phyloP scores from a whole-genome alignment of 35 echinoderm and acorn worm species.

The Nesometra sesokonis region DNA sequence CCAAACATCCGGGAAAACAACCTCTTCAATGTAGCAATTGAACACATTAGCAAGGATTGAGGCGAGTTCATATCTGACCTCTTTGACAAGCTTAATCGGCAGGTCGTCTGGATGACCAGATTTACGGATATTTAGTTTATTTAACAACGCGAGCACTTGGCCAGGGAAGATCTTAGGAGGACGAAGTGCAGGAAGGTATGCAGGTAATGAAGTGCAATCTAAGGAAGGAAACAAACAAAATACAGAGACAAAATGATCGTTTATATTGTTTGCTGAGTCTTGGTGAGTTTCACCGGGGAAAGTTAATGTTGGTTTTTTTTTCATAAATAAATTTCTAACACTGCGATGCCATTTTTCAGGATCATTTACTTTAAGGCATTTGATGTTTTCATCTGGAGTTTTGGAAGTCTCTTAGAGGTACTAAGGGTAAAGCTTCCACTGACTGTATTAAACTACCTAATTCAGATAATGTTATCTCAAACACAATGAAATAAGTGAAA shows the following conservation, averaged over 20 bases:
- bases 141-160: not conserved
- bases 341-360: not conserved
- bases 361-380: not conserved
- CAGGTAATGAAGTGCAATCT: not conserved
- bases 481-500: too few species aligned
- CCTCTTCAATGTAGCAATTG: not conserved
- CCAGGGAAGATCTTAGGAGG: conserved; percentile 11
- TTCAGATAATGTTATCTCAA: too few species aligned
- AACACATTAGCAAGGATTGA: not conserved
- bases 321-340: not conserved
- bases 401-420: too few species aligned
- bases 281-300: not conserved
- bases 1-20: not conserved
- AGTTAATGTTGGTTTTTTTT: not conserved
- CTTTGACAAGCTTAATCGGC: not conserved
- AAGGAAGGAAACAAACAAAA: not conserved
- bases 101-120: conserved; percentile 20
- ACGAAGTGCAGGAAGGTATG: conserved; percentile 9
- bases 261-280: not conserved
- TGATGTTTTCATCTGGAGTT: not conserved
- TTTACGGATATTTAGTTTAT: conserved; percentile 16
- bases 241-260: not conserved
- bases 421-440: too few species aligned
- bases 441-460: too few species aligned
- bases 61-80: not conserved